Conservation (phyloP, 2,113 vertebrate genomes). For the Otolemur garnettii region DNA sequence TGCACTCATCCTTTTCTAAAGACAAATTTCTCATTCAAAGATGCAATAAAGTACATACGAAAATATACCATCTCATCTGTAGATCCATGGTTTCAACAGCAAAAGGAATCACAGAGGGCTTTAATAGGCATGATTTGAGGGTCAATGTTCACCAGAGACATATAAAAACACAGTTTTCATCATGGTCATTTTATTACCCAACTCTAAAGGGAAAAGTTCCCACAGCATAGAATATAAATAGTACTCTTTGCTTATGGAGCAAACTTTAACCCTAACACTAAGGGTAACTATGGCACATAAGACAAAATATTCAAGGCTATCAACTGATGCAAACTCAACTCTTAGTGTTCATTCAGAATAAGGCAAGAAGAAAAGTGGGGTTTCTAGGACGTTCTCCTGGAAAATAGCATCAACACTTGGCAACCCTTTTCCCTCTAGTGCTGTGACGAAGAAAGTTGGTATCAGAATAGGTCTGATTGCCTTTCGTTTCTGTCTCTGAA, state of each 20-base stretch:
- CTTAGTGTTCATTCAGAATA: not conserved
- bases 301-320: not conserved
- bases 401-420: not conserved
- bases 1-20: not conserved
- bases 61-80: not conserved
- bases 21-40: not conserved
- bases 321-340: not conserved
- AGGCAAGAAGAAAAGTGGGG: rapidly evolving
- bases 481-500: not conserved
- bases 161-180: not conserved
- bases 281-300: not conserved
- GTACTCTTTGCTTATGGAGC: not conserved
- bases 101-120: not conserved
- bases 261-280: not conserved
- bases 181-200: not conserved
- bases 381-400: not conserved
- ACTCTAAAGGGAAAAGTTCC: not conserved
- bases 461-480: not conserved
- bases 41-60: not conserved
- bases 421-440: not conserved
- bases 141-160: not conserved
- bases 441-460: not conserved
- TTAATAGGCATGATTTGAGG: not conserved
- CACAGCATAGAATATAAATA: not conserved
- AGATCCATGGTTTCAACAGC: not conserved